Base-by-base conservation (phyloP, 2,113 vertebrate species). In the Ciconia boyciana region DNA sequence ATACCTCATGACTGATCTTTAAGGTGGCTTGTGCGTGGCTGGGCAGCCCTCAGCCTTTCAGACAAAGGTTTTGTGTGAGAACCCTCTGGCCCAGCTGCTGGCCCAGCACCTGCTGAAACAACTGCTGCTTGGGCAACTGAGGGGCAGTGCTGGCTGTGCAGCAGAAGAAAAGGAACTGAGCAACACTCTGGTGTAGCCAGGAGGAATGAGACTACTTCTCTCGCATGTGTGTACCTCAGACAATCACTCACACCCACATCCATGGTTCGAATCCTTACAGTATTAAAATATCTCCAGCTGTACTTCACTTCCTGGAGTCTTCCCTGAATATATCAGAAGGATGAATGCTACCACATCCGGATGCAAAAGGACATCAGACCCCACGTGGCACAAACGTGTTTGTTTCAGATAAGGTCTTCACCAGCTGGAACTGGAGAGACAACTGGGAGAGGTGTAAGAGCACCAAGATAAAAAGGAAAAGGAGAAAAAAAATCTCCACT, bases 241-340 rank as follows among this genome's bases (percentile, higher is more conserved):
- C 51, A 51, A 9, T 31, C 29, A 7, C 78, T 46, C 78, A 79
- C 28, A 26, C 71, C 81, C 66, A 41, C 19, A 34, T 26, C 65
- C 21, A 5, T 19, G 65, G 62, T 49, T 90, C 4, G 4, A 82
- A 87, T 58, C 70, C 93, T 87, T 46, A 68, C 75, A 77, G 87
- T 10, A 55, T 75, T 70, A 77, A 93, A 94, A 48, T 32, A 78
- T 20, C 93, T 94, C 84, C 91, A 92, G 85, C 61, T 93, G 88
- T 31, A 69, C 66, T 70, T 69, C 85, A 41, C 66, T 44, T 80
- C 71, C 92, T 96, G 93, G 62, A 97, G 82, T 48, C 89, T 86
- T 94, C 93, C 90, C 89, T 97, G 94, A 95, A 94, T 75, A 49
- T 9, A 60, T 13, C 52, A 81, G 71, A 90, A 94, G 80, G 81